Evolutionary conservation across 2,797 vertebrate genomes (phyloP), one percentile per base, ranked within the genome.

Genomic region (Gorsachius magnificus): DNA sequence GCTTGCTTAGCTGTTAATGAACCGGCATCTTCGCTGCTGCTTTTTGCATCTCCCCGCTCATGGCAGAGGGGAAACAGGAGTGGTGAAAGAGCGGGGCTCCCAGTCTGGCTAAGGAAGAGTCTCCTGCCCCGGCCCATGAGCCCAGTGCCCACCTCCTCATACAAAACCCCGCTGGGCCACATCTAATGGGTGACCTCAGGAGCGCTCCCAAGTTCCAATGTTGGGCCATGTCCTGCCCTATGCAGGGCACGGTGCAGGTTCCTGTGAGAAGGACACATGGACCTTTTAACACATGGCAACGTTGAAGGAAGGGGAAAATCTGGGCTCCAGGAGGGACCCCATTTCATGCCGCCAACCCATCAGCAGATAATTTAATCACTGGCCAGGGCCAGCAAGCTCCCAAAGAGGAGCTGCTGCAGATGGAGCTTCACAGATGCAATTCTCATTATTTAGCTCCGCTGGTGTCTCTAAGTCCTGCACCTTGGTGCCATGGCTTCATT

Each of bases 231-330:
- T 31, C 58, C 20, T 51, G 65, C 25, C 46, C 16, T 31, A 11
- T 46, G 35, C 0, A 11, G 28, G 17, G 13, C 68, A 53, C 0
- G 2, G 25, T 3, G 33, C 24, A 82, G 11, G 22, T 11, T 82
- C 70, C 54, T 29, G 48, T 7, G 53, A 12, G 70, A 75, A 66
- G 65, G 33, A 61, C 22, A 6, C 0, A 5, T 17, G 61, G 4
- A 53, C 21, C 74, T 38, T 46, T 29, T 20, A 75, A 14, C 56
- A 22, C 0, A 43, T 51, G 69, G 33, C 13, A 57, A 36, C 0
- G 1, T 0, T 43, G n/a, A 68, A 74, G 33, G 2, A 35, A 33
- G 33, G 18, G 26, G 76, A 26, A 83, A 70, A 63, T 15, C 69
- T 10, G 61, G 31, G 46, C 60, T 53, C n/a, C 70, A 65, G 19